These are phyloP conservation scores for Epinephelus malabaricus DNA, from an alignment of 2,797 vertebrate genomes.

Conservation along the genomic window DNA sequence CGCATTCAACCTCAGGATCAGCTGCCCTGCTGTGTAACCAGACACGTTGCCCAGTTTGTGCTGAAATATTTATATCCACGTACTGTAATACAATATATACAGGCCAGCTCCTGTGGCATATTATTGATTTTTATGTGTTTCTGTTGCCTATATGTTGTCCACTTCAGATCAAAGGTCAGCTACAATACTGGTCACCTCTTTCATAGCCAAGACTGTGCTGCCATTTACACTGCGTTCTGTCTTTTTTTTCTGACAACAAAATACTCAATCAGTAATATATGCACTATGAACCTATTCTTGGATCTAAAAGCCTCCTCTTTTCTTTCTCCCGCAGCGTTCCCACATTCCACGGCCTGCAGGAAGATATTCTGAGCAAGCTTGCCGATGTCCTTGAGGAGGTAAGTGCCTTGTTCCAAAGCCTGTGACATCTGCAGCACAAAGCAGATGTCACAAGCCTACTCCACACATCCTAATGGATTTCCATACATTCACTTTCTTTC, in stretches of 20 bases:
- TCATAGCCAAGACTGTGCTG: not conserved
- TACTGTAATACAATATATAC: constrained; percentile 39
- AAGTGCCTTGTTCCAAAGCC: constrained; percentile 60
- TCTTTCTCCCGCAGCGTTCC: constrained; percentile 88
- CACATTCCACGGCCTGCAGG: constrained; percentile 94
- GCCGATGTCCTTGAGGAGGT: constrained; percentile 97
- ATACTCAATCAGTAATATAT: constrained; percentile 6
- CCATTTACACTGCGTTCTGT: not conserved
- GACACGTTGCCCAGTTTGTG: constrained; percentile 19
- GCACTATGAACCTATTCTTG: not conserved
- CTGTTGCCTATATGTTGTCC: constrained; percentile 12
- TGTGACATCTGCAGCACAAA: constrained; percentile 38
- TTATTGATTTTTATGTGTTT: constrained; percentile 26
- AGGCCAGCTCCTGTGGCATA: constrained; percentile 15
- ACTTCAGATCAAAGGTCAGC: constrained; percentile 1
- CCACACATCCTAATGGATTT: constrained; percentile 13
- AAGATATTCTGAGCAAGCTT: constrained; percentile 96
- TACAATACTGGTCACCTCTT: constrained; percentile 2
- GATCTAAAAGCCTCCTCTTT: constrained; percentile 15
- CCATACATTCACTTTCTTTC: constrained; percentile 8
- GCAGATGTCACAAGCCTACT: constrained; percentile 5
- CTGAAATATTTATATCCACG: constrained; percentile 42
- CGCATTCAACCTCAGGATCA: constrained; percentile 43
- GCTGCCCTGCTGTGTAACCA: constrained; percentile 39
- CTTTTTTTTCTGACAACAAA: constrained; percentile 19